Evolutionary conservation across 2,888 invertebrate species (phyloP).

Genomic region (Bimastos eiseni): DNA sequence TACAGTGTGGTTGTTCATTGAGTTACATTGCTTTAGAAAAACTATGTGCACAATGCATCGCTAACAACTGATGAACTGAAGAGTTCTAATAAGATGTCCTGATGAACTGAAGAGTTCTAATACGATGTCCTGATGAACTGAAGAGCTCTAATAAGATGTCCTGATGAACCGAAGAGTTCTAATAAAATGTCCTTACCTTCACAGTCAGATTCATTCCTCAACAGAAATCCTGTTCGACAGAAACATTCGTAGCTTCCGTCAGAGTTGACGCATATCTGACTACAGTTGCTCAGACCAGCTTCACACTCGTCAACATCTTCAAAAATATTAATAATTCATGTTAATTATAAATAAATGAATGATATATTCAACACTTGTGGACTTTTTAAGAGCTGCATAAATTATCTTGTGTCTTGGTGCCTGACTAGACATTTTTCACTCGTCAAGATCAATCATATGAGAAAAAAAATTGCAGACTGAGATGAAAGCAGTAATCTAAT

Average conservation of each 20-base stretch:
- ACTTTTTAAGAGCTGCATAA: too few species aligned
- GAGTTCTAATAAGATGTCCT: not conserved
- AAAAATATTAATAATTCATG: too few species aligned
- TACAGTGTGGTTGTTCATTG: not conserved
- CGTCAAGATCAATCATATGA: not conserved
- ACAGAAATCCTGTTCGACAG: not conserved
- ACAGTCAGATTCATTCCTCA: not conserved
- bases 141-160: not conserved
- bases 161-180: too few species aligned
- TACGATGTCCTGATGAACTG: not conserved
- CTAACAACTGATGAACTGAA: not conserved
- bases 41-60: not conserved
- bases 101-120: too few species aligned
- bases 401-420: too few species aligned
- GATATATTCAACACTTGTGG: too few species aligned
- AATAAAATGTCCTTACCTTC: not conserved
- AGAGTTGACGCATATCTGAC: not conserved
- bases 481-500: not conserved
- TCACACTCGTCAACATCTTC: not conserved
- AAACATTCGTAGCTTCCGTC: not conserved
- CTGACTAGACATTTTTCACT: too few species aligned
- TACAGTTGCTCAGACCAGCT: not conserved
- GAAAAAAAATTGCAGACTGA: not conserved
- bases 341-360: too few species aligned
- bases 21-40: not conserved